phyloP scores from a whole-genome alignment of 2,888 invertebrate species.

The Pyrgus malvae region DNA sequence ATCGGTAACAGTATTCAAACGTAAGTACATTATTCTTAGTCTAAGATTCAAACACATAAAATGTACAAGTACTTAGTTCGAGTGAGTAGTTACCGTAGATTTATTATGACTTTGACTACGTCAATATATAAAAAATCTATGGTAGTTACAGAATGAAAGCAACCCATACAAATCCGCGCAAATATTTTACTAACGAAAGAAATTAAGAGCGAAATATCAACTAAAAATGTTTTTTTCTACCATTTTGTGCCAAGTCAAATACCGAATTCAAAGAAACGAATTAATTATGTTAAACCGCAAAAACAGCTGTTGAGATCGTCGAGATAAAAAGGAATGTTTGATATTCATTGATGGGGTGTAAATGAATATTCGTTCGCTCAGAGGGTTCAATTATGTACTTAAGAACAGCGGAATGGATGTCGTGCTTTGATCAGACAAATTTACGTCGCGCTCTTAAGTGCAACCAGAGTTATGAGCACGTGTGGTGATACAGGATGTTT shows the following conservation, averaged over 20 bases:
- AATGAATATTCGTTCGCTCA: conserved; percentile 21
- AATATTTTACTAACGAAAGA: too few species aligned
- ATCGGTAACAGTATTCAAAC: too few species aligned
- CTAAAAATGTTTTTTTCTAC: too few species aligned
- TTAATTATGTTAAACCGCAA: conserved; percentile 8
- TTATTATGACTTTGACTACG: too few species aligned
- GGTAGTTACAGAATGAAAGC: too few species aligned
- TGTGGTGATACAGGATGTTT: conserved; percentile 33
- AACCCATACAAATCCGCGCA: too few species aligned
- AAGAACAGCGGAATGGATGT: conserved; percentile 20
- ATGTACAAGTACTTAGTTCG: too few species aligned
- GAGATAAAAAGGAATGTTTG: conserved; percentile 15
- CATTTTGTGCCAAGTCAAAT: not conserved
- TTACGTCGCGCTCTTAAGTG: conserved; percentile 50
- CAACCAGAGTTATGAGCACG: conserved; percentile 41
- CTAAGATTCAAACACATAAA: too few species aligned
- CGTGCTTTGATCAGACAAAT: conserved; percentile 55
- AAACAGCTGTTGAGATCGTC: conserved; percentile 16
- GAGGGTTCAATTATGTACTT: conserved; percentile 22
- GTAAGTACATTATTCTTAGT: too few species aligned
- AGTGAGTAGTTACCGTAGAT: too few species aligned
- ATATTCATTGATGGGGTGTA: conserved; percentile 20
- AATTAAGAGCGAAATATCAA: too few species aligned
- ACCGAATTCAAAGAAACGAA: conserved; percentile 11
- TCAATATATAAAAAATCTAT: too few species aligned